Evolutionary conservation across 2,888 invertebrate species (phyloP), one percentile per base, ranked within the genome.

Genomic region (Clistopyga incitator): DNA sequence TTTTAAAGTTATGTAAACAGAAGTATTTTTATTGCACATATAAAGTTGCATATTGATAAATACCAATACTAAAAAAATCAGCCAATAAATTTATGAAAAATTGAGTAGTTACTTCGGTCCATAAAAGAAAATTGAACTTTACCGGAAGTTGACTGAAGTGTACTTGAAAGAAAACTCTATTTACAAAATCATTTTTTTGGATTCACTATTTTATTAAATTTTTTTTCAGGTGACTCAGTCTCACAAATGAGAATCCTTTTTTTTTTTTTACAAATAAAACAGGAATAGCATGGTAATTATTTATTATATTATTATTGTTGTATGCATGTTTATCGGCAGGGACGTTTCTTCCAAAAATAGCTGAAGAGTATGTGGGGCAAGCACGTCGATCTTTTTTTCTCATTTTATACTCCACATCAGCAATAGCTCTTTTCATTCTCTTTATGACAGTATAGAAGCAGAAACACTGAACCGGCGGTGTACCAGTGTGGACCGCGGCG

Each of bases 401-500:
- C 67, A 59, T 29, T 59, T 45, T n/a, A n/a, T n/a, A 61, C 38
- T 18, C 45, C 47, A 45, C 13, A n/a, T 38, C 8, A 11, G 18
- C 42, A 54, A 11, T 56, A 20, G 68, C 59, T 68, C 68, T 59
- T 78, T 68, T 70, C 50, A 29, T 81, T 75, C 54, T 67, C 34
- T 56, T 81, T 18, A 42, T 38, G 52, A 18, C 50, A 52, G n/a
- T 13, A 20, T 13, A 45, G 23, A 47, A 4, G 65, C 72, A 70
- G 45, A 54, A 77, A 18, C 65, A 67, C 50, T 34, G n/a, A 2
- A 61, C 34, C 47, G n/a, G 72, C 61, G 79, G 79, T 61, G 67
- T 68, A 81, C 72, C 80, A 45, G 71, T 42, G 61, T 59, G 59
- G 29, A 61, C 50, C 50, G 80, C 38, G 64, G 74, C 72, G 68